Percentiles rank a stretch among this genome's conserved stretches.
phyloP scores from a whole-genome alignment of 2,113 vertebrate genomes.

The Onychorhynchus coronatus region DNA sequence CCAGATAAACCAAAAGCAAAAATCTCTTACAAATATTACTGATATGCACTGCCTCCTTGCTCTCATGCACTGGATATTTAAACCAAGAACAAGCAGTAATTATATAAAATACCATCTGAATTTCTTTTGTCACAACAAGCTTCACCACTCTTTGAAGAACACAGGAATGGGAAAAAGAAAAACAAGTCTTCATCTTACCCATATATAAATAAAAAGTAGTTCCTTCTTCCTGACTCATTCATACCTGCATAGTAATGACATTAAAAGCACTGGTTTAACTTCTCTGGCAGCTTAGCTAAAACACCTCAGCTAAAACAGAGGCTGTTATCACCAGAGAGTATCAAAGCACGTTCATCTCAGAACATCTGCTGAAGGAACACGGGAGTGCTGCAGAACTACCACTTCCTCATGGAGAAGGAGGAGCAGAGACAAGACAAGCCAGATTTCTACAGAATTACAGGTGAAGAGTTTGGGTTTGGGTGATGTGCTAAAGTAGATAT shows the following conservation, averaged over 20 bases:
- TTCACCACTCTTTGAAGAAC: not conserved
- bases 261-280: not conserved
- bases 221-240: not conserved
- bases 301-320: not conserved
- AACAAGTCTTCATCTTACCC: not conserved
- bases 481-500: fast-evolving
- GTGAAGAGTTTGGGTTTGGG: not conserved
- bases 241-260: not conserved
- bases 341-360: not conserved
- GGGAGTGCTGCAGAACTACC: not conserved
- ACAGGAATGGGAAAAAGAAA: not conserved
- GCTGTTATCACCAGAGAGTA: not conserved
- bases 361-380: not conserved
- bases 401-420: not conserved
- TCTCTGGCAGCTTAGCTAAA: not conserved
- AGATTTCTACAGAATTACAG: not conserved
- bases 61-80: not conserved
- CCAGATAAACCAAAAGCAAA: not conserved
- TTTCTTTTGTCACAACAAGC: not conserved
- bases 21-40: not conserved
- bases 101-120: not conserved
- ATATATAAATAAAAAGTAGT: not conserved
- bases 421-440: not conserved
- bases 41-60: not conserved
- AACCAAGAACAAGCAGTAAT: not conserved